Evolutionary conservation across 2,797 vertebrate genomes (phyloP), one percentile per base, ranked within the genome.

Genomic region (Phyllotis vaccarum): DNA sequence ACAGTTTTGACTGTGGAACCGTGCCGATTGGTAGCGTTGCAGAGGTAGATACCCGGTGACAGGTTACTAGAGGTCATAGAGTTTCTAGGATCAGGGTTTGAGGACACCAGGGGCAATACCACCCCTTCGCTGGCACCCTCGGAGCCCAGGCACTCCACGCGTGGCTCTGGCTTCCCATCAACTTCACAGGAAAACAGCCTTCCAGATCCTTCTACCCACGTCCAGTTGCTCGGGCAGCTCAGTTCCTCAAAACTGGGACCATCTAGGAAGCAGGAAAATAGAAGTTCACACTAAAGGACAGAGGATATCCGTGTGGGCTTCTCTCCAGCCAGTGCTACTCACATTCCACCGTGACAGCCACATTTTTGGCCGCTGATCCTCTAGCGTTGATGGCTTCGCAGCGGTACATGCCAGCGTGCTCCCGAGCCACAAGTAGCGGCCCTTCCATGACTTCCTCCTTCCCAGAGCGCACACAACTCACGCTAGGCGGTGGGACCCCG

Each of bases 291-390:
- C 14, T 27, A 22, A 22, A n/a, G 34, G 31, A 76, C 90, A 37
- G 49, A 37, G 76, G 49, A 86, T 49, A 49, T 46, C 3, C 5
- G 6, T 54, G 14, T 21, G 6, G 29, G 80, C 74, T 29, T 62
- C 56, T 56, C 19, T 24, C 24, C n/a, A 22, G 19, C 37, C 16
- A n/a, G 37, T 43, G 11, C 29, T 76, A 93, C 98, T 98, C 97
- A 98, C 98, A 98, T 96, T 98, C 98, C 79, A 98, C 98, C 0
- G 78, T 96, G 76, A 98, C 27, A 0, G 58, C 87, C 94, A 98
- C 96, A 0, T 29, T 58, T 43, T 94, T 97, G 94, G 97, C 93
- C 0, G 17, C 96, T 0, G 97, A 98, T 6, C 98, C 98, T 87
- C 82, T 46, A 2, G 72, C 5, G 78, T 98, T 98, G 81, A 97